Evolutionary conservation across 37 sponge, comb jelly and placozoan genomes (phyloP).

Genomic region (Oopsacas minuta): DNA sequence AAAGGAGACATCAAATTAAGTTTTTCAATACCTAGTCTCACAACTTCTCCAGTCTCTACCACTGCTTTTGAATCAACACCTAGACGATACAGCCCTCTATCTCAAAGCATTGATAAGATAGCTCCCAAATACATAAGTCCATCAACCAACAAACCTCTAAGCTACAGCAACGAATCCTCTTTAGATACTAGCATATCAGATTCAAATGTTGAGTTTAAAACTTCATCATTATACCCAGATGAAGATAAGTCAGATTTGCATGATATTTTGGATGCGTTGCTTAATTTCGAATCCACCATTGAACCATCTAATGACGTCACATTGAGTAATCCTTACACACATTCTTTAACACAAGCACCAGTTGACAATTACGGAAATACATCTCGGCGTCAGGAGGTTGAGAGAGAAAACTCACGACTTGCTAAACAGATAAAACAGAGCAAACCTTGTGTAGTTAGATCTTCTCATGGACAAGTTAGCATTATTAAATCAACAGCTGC

Average conservation of each 20-base stretch:
- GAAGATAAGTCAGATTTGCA: slow-evolving; percentile 7
- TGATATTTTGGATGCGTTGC: not conserved
- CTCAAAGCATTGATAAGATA: not conserved
- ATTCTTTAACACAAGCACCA: not conserved
- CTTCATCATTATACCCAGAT: not conserved
- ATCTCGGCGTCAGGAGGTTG: not conserved
- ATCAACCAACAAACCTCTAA: not conserved
- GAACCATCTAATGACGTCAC: not conserved
- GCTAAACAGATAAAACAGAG: not conserved
- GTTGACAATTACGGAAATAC: not conserved
- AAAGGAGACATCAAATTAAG: not conserved
- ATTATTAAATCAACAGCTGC: not conserved
- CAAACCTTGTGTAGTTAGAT: not conserved
- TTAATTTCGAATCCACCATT: not conserved
- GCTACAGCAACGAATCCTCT: not conserved
- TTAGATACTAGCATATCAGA: not conserved
- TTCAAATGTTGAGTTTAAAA: not conserved
- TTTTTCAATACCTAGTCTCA: not conserved
- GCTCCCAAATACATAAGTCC: not conserved
- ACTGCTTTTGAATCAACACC: not conserved
- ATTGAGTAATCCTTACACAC: not conserved
- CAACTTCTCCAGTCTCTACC: not conserved
- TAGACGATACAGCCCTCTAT: not conserved
- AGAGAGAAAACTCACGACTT: slow-evolving; percentile 5
- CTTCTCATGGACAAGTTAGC: not conserved